Conservation (phyloP, 1,140 invertebrate species). For the Helicoverpa zea region DNA sequence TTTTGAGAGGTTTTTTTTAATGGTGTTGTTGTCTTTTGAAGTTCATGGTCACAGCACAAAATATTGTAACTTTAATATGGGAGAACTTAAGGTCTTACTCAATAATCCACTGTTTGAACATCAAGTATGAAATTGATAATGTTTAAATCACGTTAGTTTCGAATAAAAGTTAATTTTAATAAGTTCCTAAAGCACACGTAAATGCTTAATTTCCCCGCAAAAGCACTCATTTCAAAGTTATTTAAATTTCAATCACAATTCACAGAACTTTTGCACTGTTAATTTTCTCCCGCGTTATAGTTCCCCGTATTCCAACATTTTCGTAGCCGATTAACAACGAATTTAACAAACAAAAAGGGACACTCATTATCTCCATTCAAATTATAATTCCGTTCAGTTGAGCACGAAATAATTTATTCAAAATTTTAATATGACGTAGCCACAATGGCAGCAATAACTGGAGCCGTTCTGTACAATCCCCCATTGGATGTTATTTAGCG, state of each 20-base stretch:
- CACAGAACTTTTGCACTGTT: background rate
- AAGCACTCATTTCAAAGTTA: slow-evolving; percentile 10
- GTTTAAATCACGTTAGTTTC: too few species aligned
- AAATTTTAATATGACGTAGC: slow-evolving; percentile 48
- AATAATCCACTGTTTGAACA: too few species aligned
- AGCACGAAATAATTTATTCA: slow-evolving; percentile 50
- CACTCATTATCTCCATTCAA: slow-evolving; percentile 42
- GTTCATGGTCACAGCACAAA: too few species aligned
- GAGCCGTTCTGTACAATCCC: slow-evolving; percentile 34
- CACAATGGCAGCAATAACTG: slow-evolving; percentile 42
- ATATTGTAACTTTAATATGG: too few species aligned
- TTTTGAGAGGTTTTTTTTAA: background rate
- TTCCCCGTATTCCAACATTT: slow-evolving; percentile 11
- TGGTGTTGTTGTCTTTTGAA: background rate
- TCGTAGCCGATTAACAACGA: slow-evolving; percentile 26
- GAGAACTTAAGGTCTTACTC: too few species aligned
- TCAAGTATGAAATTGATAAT: too few species aligned
- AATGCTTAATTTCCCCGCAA: background rate
- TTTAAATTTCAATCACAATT: slow-evolving; percentile 25
- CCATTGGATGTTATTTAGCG: slow-evolving; percentile 43
- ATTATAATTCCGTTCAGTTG: slow-evolving; percentile 49
- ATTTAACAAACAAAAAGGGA: slow-evolving; percentile 45
- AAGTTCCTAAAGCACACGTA: background rate
- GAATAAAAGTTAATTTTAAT: background rate
- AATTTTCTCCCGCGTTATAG: slow-evolving; percentile 16